phyloP scores from a whole-genome alignment of 2,113 vertebrate species.

The Diadophis punctatus region DNA sequence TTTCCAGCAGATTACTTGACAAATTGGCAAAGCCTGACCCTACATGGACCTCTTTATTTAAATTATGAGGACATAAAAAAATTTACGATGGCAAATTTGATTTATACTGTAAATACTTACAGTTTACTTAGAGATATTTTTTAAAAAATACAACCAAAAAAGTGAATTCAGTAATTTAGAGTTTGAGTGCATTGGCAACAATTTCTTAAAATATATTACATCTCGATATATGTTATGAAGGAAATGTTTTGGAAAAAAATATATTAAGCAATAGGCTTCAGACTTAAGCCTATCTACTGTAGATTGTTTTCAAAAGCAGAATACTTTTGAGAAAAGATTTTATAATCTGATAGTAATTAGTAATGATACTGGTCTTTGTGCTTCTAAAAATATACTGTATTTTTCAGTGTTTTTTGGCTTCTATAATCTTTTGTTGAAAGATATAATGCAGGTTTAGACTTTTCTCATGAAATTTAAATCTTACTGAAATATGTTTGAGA shows the following conservation, averaged over 20 bases:
- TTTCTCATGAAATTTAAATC: background rate
- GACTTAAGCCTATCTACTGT: background rate
- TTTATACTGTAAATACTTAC: background rate
- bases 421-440: background rate
- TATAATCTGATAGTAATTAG: background rate
- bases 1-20: background rate
- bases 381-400: background rate
- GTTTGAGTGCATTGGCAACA: background rate
- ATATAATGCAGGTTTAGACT: background rate
- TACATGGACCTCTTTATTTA: background rate
- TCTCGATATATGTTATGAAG: background rate
- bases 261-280: background rate
- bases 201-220: background rate
- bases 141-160: background rate
- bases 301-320: background rate
- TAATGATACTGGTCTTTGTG: background rate
- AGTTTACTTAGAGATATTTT: background rate
- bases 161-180: background rate
- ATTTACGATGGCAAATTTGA: conserved; percentile 1
- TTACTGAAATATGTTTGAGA: background rate
- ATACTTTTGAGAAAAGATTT: background rate
- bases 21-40: conserved; percentile 6
- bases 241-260: background rate
- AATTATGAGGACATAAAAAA: background rate
- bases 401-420: background rate